Conservation (phyloP, 2,113 vertebrate genomes). For the Tiliqua scincoides region DNA sequence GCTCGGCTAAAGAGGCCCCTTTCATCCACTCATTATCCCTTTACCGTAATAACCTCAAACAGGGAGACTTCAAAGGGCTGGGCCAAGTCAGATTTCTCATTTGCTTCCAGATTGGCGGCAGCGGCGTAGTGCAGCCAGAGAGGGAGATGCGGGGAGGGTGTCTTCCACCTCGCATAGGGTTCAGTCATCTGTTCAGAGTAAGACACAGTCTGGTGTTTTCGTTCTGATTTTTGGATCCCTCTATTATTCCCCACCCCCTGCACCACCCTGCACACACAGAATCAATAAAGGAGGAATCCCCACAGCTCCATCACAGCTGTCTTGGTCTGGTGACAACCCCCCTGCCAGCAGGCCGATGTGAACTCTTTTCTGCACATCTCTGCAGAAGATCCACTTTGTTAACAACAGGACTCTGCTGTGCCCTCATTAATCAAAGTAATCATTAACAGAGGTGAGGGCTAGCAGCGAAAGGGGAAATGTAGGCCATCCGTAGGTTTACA, state of each 20-base stretch:
- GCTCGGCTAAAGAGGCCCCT: constrained; percentile 29
- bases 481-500: neutral
- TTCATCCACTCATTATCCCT: constrained; percentile 43
- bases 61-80: constrained; percentile 44
- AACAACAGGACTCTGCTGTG: constrained; percentile 19
- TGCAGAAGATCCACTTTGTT: neutral
- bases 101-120: neutral
- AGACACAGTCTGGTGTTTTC: neutral
- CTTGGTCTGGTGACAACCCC: neutral
- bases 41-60: constrained; percentile 17
- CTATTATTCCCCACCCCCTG: constrained; percentile 8
- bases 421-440: neutral
- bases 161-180: neutral
- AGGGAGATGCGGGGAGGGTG: neutral
- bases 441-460: neutral
- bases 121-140: neutral
- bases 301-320: neutral
- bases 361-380: neutral
- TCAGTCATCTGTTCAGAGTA: constrained; percentile 3
- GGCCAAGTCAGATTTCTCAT: constrained; percentile 29
- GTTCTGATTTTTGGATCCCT: constrained; percentile 10
- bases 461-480: neutral
- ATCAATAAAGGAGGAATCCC: constrained; percentile 24
- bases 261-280: constrained; percentile 8
- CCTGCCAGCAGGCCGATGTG: neutral